Base-by-base conservation (phyloP, 2,797 vertebrate genomes). In the Cuculus canorus region DNA sequence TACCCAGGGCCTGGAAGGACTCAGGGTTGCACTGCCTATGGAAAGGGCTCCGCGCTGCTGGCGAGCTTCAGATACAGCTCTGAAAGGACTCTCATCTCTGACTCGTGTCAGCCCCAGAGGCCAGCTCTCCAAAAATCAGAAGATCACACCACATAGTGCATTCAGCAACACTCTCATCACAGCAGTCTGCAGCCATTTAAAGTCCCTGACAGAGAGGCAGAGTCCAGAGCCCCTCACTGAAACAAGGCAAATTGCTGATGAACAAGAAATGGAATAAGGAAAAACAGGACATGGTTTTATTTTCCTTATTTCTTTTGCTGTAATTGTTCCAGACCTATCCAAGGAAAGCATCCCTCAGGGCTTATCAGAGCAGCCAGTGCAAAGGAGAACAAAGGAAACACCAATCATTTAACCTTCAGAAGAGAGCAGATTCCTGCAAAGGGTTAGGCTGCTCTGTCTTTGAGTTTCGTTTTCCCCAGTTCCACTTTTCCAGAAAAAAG, bases 311-410 rank as follows among this genome's bases (percentile, higher is more conserved):
- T 86, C 82, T 94, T 80, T 85, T 63, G n/a, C 91, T 88, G 28
- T 95, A 76, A 78, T 77, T 19, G 41, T 89, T 96, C 91, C 86
- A 88, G 88, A 80, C 92, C 79, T 56, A 57, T 61, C 72, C 79
- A 88, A 96, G 85, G 91, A 86, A 96, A 91, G 77, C 16, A 53
- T 96, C 91, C 90, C 90, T 92, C 80, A 43, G 90, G 90, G 76
- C 73, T 95, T 95, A 93, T 96, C 94, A 92, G 88, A 96, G 88
- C 90, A 95, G 84, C 84, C 94, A 96, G 91, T 81, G 10, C 82
- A 88, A 92, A 93, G 63, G 37, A 95, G 95, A 96, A 96, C 93
- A 96, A 96, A 96, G 95, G 96, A 96, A 96, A 95, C 96, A 95
- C 95, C 96, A 95, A 94, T 96, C 96, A 93, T 92, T 32, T 93